Evolutionary conservation across 2,888 invertebrate genomes (phyloP), one percentile per base, ranked within the genome.

Genomic region (Agrilus cyanescens): DNA sequence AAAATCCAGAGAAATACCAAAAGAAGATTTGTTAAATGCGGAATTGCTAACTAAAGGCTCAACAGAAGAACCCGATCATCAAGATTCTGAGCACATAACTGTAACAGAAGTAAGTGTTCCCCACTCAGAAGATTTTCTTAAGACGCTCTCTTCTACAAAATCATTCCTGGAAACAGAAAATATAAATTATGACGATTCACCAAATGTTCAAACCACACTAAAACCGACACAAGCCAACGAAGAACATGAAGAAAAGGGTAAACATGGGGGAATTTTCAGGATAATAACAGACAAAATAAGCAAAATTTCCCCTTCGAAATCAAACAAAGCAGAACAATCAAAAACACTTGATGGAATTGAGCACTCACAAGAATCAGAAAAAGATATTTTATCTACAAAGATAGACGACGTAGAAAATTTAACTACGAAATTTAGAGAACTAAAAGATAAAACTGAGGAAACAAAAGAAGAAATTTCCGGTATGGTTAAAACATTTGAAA

Each of bases 171-270:
- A 44, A 35, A 38, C 44, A 4, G 48, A 48, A 34, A 20, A 38
- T 14, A 30, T 41, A 12, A 37, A 25, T 33, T 50, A 40, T 12
- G 41, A 50, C 3, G 48, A 50, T 41, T 45, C 44, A 36, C 46
- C 42, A 10, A 25, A 38, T 20, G 25, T 25, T 12, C n/a, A 42
- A 32, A 40, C 13, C 13, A 32, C 10, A 8, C 31, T 8, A 41
- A 45, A 41, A 36, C 25, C 25, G 1, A 25, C 25, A 43, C 25
- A 20, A 13, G 4, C 34, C 30, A 12, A 25, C 12, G 41, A 39
- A 40, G 32, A 42, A 16, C 34, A 18, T n/a, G 39, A 42, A 30
- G 42, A 45, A 42, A 32, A 41, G 4, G 35, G 32, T 4, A 38
- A 38, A 43, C 38, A 41, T 10, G 29, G 25, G 10, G 25, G 25